phyloP scores from a whole-genome alignment of 37 sponge, comb jelly and placozoan genomes.

The Cliona cf. orientalis region DNA sequence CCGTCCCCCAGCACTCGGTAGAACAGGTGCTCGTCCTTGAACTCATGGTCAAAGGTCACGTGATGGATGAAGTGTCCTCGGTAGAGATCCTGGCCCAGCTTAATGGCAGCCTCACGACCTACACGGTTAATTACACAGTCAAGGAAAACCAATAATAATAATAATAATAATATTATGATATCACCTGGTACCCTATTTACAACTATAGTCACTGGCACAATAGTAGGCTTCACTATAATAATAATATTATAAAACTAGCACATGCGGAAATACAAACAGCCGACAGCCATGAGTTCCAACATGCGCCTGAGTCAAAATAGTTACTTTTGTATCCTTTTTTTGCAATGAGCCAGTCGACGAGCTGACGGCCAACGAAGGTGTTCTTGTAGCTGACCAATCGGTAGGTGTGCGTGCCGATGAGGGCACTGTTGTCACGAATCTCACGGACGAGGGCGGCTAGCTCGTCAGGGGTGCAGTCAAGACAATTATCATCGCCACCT shows the following conservation, averaged over 20 bases:
- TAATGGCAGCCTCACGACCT: constrained; percentile 74
- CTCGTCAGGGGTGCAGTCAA: constrained; percentile 77
- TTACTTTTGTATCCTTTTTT: constrained; percentile 51
- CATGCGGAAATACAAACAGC: no score
- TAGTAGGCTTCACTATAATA: not conserved
- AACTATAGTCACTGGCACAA: not conserved
- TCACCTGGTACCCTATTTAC: not conserved
- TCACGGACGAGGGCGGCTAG: constrained; percentile 76
- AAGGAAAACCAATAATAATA: no score
- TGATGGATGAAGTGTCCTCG: constrained; percentile 83
- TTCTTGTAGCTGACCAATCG: constrained; percentile 77
- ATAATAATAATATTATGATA: not conserved
- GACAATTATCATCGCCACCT: not conserved
- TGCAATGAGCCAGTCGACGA: constrained; percentile 82
- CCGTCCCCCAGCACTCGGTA: constrained; percentile 88
- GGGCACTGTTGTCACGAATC: constrained; percentile 72
- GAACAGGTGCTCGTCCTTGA: constrained; percentile 79
- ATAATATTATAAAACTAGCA: not conserved
- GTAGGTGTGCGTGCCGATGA: constrained; percentile 72
- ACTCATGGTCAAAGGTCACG: constrained; percentile 89
- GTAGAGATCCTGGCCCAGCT: constrained; percentile 70
- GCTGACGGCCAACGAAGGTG: constrained; percentile 77
- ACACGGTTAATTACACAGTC: no score
- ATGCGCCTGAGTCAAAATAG: not conserved
- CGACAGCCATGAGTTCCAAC: no score